Base-by-base conservation (phyloP, 2,113 vertebrate genomes). In the Hiodon tergisus region DNA sequence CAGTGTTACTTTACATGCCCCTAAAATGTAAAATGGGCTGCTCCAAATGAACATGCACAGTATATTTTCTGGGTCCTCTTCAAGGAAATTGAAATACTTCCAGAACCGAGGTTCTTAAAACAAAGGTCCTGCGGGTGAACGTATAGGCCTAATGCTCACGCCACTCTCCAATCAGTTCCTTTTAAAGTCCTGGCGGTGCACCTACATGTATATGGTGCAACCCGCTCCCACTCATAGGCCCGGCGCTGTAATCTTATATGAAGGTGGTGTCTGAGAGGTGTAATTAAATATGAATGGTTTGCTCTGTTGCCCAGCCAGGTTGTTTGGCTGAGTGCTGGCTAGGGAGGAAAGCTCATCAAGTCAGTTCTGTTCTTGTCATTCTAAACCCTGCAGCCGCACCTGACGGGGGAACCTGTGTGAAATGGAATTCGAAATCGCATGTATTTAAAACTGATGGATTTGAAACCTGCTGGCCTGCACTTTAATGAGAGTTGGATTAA, bases 381-480 rank as follows among this genome's bases (percentile, higher is more conserved):
- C 82, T 84, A 88, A 88, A 89, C 77, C 74, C 79, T 78, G 80
- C 84, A 86, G 83, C 89, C 88, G 90, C 88, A 88, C 86, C 82
- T 87, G 88, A 91, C 85, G 85, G 90, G 89, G 84, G 89, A 91
- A 93, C 92, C 87, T 88, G 87, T 66, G 79, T 84, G 85, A 86
- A 84, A 82, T 83, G 84, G 89, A 89, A 91, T 91, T 89, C 90
- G 31, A 91, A 93, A 93, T 94, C 93, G 94, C 92, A 93, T 95
- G 92, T 93, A 94, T 94, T 96, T 94, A 95, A 93, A 95, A 90
- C 88, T 93, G 96, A 95, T 95, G 89, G 91, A 92, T 96, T 94
- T 90, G 87, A 95, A 95, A 94, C 90, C 91, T 90, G 90, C 90
- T 86, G 90, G 88, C 92, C 94, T 86, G 79, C 85, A 87, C 90